Base-by-base conservation (phyloP, 2,797 vertebrate species). In the Trematomus bernacchii region DNA sequence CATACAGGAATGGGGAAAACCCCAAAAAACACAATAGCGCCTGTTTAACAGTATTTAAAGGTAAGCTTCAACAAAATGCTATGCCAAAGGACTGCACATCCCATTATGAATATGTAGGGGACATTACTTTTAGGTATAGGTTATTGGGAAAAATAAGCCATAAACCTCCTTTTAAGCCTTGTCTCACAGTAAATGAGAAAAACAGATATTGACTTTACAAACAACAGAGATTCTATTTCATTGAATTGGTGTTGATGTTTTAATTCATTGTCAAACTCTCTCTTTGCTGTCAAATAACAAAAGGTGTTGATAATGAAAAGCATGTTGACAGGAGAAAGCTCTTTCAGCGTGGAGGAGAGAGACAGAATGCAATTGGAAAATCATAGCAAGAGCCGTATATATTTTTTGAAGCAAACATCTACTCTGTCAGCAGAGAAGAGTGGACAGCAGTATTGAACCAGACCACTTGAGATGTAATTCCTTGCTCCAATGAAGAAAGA, bases 381-480 rank as follows among this genome's bases (percentile, higher is more conserved):
- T 90, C 83, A 88, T 91, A 92, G 86, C 83, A 82, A 79, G 59
- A 76, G 60, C 73, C 57, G 76, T 83, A 59, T 80, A 68, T 50
- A 59, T 74, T 33, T 83, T 85, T 85, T 71, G 43, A 77, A 51
- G 76, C 72, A 84, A 90, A 87, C 85, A 85, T 84, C 79, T 73
- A 80, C 27, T 37, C 78, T 59, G 80, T 83, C 78, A 78, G 77
- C 51, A 6, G 21, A 71, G 73, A 40, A 61, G 71, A 88, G 79
- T 80, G 87, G 91, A 90, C 91, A 83, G 87, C 85, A n/a, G 78
- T 86, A 87, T 89, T 87, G 89, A 92, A 87, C 88, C 82, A 83
- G 79, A 82, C 86, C 86, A 93, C 87, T 92, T 90, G 87, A 93
- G 89, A 92, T 90, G 91, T 91, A 93, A 94, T 94, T 92, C 91